phyloP scores from a whole-genome alignment of 23 tunicate species.

The Diplosoma virens region DNA sequence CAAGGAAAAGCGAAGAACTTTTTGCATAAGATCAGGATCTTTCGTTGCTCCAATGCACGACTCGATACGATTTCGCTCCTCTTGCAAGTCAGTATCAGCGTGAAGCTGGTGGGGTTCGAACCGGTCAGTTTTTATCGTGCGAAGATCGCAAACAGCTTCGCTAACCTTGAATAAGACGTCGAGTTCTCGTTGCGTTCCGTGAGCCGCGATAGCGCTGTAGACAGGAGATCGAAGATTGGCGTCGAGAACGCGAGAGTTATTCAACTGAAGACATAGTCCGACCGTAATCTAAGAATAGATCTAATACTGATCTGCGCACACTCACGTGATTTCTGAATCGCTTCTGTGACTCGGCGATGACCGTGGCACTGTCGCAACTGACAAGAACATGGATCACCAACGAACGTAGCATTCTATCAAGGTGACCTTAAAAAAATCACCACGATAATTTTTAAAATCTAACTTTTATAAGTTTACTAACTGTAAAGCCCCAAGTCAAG shows the following conservation, averaged over 20 bases:
- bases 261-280: too few relatives aligned
- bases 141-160: too few relatives aligned
- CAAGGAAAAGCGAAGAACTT: constrained; percentile 83
- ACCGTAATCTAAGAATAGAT: too few relatives aligned
- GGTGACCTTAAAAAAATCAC: constrained; percentile 37
- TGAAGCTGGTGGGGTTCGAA: too few relatives aligned
- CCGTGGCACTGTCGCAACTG: constrained; percentile 46
- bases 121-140: too few relatives aligned
- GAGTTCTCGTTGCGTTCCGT: constrained; percentile 42
- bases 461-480: too few relatives aligned
- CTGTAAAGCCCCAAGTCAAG: too few relatives aligned
- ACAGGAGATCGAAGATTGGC: constrained; percentile 82
- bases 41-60: constrained; percentile 49
- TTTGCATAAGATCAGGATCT: constrained; percentile 36
- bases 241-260: constrained; percentile 26
- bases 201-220: constrained; percentile 48
- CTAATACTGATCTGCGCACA: too few relatives aligned
- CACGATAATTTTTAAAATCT: too few relatives aligned
- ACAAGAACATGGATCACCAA: constrained; percentile 59
- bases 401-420: constrained; percentile 63
- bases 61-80: constrained; percentile 75
- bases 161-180: constrained; percentile 38
- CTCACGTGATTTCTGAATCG: constrained; percentile 49
- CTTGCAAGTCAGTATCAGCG: constrained; percentile 66
- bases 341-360: constrained; percentile 55